Evolutionary conservation across 2,113 vertebrate genomes (phyloP).

Genomic region (Carassius carassius): DNA sequence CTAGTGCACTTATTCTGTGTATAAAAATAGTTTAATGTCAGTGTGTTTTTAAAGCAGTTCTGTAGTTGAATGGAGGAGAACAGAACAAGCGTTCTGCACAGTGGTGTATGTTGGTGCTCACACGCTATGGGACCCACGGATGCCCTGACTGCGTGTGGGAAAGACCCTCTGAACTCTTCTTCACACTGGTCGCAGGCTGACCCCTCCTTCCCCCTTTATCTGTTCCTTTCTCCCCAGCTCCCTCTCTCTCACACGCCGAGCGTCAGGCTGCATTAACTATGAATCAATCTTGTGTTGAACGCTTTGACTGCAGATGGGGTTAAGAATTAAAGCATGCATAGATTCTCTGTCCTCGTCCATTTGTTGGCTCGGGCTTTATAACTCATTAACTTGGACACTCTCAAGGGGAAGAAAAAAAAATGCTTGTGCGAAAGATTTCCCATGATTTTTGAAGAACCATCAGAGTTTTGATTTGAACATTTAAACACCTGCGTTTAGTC

Average conservation of each 20-base stretch:
- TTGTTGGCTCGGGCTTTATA: conserved; percentile 68
- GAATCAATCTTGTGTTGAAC: conserved; percentile 80
- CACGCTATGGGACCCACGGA: conserved; percentile 12
- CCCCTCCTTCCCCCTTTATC: conserved; percentile 71
- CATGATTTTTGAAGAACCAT: not conserved
- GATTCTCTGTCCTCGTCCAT: conserved; percentile 73
- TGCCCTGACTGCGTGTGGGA: conserved; percentile 70
- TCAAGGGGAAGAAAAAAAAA: conserved; percentile 58
- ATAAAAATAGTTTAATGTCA: not conserved
- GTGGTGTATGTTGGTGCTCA: conserved; percentile 3
- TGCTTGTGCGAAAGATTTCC: not conserved
- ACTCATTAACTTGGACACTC: conserved; percentile 79
- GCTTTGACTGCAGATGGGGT: conserved; percentile 81
- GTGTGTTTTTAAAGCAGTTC: not conserved
- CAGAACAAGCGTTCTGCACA: not conserved
- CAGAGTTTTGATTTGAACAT: not conserved
- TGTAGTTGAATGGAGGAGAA: not conserved
- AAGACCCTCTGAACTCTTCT: conserved; percentile 70
- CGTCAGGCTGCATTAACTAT: conserved; percentile 82
- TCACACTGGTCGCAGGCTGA: conserved; percentile 74
- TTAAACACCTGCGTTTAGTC: not conserved
- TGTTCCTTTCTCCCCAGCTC: conserved; percentile 73
- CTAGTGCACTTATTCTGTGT: not conserved
- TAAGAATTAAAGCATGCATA: conserved; percentile 71
- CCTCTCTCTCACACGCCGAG: conserved; percentile 75